Percentiles rank a stretch among this genome's conserved stretches.
phyloP scores from a whole-genome alignment of 2,888 invertebrate species.

The Drosophila fungiperda region DNA sequence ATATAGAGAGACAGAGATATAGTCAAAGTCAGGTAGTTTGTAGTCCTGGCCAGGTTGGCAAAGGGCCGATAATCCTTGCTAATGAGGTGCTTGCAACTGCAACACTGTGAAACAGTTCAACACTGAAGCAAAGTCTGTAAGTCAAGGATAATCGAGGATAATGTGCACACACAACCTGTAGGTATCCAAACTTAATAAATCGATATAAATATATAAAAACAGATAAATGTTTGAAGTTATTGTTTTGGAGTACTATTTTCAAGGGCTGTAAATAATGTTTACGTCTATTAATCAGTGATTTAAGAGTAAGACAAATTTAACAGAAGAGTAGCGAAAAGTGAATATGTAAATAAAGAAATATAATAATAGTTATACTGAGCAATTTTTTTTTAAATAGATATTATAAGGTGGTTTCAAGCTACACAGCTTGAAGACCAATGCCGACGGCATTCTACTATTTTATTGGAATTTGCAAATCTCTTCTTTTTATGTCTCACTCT shows the following conservation, averaged over 20 bases:
- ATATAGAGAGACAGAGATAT: not conserved
- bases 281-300: not conserved
- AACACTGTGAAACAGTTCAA: constrained; percentile 16
- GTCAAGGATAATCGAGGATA: constrained; percentile 81
- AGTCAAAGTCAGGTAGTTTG: constrained; percentile 65
- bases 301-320: not conserved
- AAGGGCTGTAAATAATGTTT: not conserved
- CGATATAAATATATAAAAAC: not conserved
- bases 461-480: not conserved
- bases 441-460: not conserved
- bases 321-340: not conserved
- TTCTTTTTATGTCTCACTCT: not conserved
- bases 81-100: constrained; percentile 72
- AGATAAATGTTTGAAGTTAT: not conserved
- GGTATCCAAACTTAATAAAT: constrained; percentile 45
- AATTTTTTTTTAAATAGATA: too few species aligned
- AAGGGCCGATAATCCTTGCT: constrained; percentile 73
- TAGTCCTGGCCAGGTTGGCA: not conserved
- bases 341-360: not conserved
- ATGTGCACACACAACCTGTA: constrained; percentile 25
- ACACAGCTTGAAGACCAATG: not conserved
- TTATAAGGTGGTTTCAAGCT: not conserved
- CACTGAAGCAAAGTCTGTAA: constrained; percentile 69
- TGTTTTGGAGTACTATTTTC: not conserved
- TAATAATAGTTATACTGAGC: not conserved